These are phyloP conservation scores for Chaenodraco wilsoni DNA, from an alignment of 2,797 vertebrate species.

Conservation along the genomic window DNA sequence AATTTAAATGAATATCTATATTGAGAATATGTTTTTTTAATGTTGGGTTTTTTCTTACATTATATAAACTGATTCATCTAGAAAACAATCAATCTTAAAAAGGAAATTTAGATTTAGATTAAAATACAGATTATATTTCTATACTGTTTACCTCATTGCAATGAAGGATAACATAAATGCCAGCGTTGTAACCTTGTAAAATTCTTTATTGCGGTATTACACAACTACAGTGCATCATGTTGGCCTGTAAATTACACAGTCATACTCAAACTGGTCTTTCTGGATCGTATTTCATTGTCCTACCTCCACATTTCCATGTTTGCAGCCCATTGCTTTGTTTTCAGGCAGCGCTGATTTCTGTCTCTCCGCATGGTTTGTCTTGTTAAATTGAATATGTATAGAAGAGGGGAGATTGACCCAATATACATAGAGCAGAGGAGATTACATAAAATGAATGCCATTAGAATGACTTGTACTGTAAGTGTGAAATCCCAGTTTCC, in stretches of 20 bases:
- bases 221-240: background rate
- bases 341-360: background rate
- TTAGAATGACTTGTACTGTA: constrained; percentile 19
- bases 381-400: background rate
- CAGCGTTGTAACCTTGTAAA: background rate
- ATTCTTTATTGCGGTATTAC: background rate
- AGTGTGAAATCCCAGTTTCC: constrained; percentile 40
- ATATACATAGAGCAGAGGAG: constrained; percentile 15
- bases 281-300: background rate
- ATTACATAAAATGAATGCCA: constrained; percentile 35
- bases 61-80: too few species aligned
- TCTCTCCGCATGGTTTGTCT: background rate
- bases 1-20: too few species aligned
- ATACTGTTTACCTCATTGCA: background rate
- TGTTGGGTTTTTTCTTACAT: too few species aligned
- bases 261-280: background rate
- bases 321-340: background rate
- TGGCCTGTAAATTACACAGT: background rate
- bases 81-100: too few species aligned
- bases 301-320: background rate
- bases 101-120: too few species aligned
- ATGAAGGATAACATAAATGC: background rate
- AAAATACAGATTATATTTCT: background rate
- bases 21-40: too few species aligned
- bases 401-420: background rate